Percentiles rank a stretch among this genome's conserved stretches.
Evolutionary conservation across 2,797 vertebrate species (phyloP).

Genomic region (Distichodus sexfasciatus): DNA sequence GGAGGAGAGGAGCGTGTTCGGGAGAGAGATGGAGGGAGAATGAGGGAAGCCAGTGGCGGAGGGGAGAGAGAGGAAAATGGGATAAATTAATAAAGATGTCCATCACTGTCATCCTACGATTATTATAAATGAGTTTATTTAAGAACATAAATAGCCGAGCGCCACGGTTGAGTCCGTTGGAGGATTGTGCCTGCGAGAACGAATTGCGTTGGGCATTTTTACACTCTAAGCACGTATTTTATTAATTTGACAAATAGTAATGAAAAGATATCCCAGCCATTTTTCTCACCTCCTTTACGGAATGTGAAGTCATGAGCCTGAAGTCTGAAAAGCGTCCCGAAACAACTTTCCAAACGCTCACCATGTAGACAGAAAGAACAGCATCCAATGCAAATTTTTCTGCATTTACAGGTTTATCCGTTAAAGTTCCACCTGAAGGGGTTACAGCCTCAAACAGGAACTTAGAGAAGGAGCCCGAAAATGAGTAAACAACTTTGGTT

Average conservation of each 20-base stretch:
- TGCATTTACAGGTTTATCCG: background rate
- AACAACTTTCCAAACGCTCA: background rate
- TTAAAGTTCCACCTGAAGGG: background rate
- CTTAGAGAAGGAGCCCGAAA: background rate
- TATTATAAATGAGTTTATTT: constrained; percentile 8
- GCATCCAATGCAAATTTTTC: background rate
- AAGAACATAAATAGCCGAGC: background rate
- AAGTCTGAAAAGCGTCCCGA: constrained; percentile 2
- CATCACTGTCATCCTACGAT: too few relatives aligned
- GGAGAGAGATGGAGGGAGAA: constrained; percentile 31
- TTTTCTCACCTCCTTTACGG: background rate
- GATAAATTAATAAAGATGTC: constrained; percentile 10
- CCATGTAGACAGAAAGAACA: background rate
- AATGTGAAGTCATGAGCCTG: background rate
- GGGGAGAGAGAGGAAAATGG: background rate
- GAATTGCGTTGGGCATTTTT: background rate
- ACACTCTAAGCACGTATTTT: background rate
- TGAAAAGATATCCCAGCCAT: too few relatives aligned
- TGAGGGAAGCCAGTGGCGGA: constrained; percentile 28
- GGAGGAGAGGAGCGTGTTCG: constrained; percentile 31
- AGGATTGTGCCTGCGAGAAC: background rate
- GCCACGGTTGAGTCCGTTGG: background rate
- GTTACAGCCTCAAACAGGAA: background rate
- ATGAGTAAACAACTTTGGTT: background rate
- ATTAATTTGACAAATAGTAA: background rate